Percentiles rank a stretch among this genome's conserved stretches.
phyloP scores from a whole-genome alignment of 1,140 invertebrate species.

The Drosophila tropicalis region DNA sequence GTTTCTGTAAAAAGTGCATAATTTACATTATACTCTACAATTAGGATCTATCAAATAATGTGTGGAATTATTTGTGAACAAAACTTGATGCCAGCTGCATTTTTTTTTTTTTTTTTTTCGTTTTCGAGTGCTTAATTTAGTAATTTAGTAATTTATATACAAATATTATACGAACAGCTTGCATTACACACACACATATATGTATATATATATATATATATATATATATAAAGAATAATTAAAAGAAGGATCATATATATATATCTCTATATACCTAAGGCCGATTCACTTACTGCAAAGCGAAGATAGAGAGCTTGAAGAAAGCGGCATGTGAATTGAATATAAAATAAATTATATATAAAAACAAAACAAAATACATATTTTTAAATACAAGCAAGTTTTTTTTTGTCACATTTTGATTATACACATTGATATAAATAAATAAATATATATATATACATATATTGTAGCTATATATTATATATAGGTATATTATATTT shows the following conservation, averaged over 20 bases:
- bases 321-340: conserved; percentile 42
- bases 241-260: conserved; percentile 30
- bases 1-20: conserved; percentile 71
- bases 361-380: conserved; percentile 50
- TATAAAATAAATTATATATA: conserved; percentile 28
- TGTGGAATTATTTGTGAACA: conserved; percentile 39
- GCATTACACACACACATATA: conserved; percentile 54
- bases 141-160: conserved; percentile 79
- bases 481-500: conserved; percentile 46
- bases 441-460: conserved; percentile 50
- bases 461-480: conserved; percentile 50
- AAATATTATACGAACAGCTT: conserved; percentile 56
- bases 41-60: conserved; percentile 49
- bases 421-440: conserved; percentile 72
- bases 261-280: conserved; percentile 39
- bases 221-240: conserved; percentile 52
- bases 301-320: conserved; percentile 30
- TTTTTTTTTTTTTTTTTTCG: conserved; percentile 50
- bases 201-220: not conserved
- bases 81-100: conserved; percentile 56
- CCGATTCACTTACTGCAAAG: conserved; percentile 26
- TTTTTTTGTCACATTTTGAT: conserved; percentile 76
- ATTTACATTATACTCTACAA: conserved; percentile 33
- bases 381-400: conserved; percentile 69
- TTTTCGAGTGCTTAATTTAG: conserved; percentile 60